Evolutionary conservation across 2,797 vertebrate species (phyloP).

Genomic region (Botia kubotai): DNA sequence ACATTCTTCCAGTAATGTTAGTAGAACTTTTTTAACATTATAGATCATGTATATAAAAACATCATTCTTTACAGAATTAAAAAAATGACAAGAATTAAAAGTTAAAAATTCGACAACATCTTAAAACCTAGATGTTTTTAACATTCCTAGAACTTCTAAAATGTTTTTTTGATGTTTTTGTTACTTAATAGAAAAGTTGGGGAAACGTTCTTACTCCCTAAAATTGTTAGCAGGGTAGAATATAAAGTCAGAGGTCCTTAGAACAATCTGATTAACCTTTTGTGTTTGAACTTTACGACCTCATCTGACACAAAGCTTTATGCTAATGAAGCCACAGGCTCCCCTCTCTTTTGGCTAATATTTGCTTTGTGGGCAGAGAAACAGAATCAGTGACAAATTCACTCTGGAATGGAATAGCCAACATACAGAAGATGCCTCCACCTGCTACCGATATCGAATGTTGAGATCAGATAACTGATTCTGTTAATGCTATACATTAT

Average conservation of each 20-base stretch:
- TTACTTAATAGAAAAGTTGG: too few species aligned
- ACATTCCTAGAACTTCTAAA: too few species aligned
- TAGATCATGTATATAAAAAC: too few species aligned
- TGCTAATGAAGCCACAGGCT: constrained; percentile 45
- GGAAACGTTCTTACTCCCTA: too few species aligned
- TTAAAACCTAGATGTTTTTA: too few species aligned
- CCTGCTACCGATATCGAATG: constrained; percentile 78
- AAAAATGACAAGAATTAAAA: too few species aligned
- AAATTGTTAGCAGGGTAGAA: background rate
- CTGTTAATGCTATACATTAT: constrained; percentile 71
- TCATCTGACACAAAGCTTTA: constrained; percentile 53
- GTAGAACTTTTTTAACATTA: too few species aligned
- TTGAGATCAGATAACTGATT: constrained; percentile 72
- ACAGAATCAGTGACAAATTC: constrained; percentile 51
- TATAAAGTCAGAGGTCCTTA: constrained; percentile 8
- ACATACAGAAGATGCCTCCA: constrained; percentile 73
- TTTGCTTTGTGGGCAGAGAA: constrained; percentile 46
- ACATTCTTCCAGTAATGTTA: too few species aligned
- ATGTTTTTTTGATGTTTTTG: too few species aligned
- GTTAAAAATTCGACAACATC: too few species aligned
- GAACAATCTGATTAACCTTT: constrained; percentile 1
- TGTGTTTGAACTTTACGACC: constrained; percentile 39
- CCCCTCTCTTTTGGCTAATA: constrained; percentile 43
- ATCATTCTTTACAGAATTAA: too few species aligned
- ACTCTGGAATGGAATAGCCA: constrained; percentile 56